phyloP scores from a whole-genome alignment of 2,113 vertebrate species.

The Capricornis sumatraensis region DNA sequence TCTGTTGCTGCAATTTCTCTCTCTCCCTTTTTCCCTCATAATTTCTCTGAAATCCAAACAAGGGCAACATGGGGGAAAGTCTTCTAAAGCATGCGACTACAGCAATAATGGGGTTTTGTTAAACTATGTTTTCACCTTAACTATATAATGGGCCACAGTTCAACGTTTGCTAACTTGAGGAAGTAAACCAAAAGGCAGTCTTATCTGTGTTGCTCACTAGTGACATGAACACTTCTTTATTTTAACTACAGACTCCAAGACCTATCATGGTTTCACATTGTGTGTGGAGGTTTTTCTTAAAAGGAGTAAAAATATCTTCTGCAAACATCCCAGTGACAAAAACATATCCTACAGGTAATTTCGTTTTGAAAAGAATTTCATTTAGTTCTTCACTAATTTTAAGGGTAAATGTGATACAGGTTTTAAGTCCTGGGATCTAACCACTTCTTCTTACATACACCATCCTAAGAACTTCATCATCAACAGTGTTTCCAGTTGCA shows the following conservation, averaged over 20 bases:
- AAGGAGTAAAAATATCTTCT: neutral
- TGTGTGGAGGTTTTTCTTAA: neutral
- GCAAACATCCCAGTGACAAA: neutral
- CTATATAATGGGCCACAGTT: neutral
- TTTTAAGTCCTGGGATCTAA: neutral
- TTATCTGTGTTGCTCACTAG: neutral
- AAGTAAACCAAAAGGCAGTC: neutral
- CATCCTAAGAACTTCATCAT: neutral
- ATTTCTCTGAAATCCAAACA: neutral
- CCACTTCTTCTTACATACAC: neutral
- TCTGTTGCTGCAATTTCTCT: neutral
- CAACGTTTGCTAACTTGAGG: neutral
- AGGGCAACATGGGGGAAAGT: neutral
- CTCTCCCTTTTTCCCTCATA: neutral
- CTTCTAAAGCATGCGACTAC: neutral
- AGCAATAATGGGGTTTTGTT: neutral
- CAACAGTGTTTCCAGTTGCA: conserved; percentile 51
- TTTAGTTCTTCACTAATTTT: neutral
- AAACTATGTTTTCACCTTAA: neutral
- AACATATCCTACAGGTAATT: neutral
- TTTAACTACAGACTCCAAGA: neutral
- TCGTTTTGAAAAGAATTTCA: neutral
- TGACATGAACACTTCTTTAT: neutral
- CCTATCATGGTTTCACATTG: neutral
- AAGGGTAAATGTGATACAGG: neutral